phyloP scores from a whole-genome alignment of 2,888 invertebrate species.

The Augochlorella aurata region DNA sequence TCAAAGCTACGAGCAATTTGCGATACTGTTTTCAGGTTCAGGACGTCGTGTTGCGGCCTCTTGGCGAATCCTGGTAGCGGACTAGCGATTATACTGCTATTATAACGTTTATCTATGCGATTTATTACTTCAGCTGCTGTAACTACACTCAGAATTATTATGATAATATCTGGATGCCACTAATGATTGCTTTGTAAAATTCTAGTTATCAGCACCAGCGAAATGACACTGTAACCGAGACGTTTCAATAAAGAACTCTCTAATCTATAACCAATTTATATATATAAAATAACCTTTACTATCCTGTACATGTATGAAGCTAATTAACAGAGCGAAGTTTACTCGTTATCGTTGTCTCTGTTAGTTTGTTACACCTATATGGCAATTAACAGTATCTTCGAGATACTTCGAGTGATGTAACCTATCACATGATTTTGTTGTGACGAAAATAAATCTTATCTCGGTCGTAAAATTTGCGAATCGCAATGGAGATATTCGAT shows the following conservation, averaged over 20 bases:
- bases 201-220: neutral
- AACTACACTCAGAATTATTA: neutral
- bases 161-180: neutral
- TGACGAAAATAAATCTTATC: neutral
- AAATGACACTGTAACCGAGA: neutral
- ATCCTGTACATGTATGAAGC: neutral
- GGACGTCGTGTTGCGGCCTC: conserved; percentile 72
- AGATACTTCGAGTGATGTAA: conserved; percentile 17
- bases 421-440: neutral
- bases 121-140: neutral
- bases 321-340: neutral
- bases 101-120: neutral
- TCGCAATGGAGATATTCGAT: conserved; percentile 43
- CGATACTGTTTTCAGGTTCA: conserved; percentile 66
- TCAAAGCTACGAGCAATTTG: neutral
- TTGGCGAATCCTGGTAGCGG: conserved; percentile 75
- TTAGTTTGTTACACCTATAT: neutral
- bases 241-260: neutral
- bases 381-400: neutral
- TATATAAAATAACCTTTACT: neutral
- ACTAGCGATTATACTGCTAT: neutral
- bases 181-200: neutral
- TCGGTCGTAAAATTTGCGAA: neutral
- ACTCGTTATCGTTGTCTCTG: neutral
- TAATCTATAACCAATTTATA: neutral